Percentiles rank a stretch among this genome's conserved stretches.
Evolutionary conservation across 2,888 invertebrate genomes (phyloP).

Genomic region (Trissonchulus sp.): DNA sequence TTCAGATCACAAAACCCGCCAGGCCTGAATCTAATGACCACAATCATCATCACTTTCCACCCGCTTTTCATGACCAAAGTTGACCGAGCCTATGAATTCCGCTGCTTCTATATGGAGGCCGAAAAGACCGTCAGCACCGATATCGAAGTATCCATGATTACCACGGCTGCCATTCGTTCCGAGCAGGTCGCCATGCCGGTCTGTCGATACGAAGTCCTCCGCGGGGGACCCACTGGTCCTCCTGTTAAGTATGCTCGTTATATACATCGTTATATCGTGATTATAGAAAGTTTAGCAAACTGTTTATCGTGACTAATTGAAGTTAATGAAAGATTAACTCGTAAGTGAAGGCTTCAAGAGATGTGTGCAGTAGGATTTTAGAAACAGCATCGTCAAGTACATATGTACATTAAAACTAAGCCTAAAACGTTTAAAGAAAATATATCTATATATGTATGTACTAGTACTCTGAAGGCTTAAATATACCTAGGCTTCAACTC

Average conservation of each 20-base stretch:
- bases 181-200: slow-evolving; percentile 12
- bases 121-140: slow-evolving; percentile 11
- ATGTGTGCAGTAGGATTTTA: too few species aligned
- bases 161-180: background rate
- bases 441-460: too few species aligned
- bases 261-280: too few species aligned
- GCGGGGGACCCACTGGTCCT: slow-evolving; percentile 1
- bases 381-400: too few species aligned
- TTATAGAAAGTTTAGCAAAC: too few species aligned
- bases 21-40: background rate
- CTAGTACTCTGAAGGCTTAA: too few species aligned
- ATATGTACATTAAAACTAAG: too few species aligned
- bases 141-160: slow-evolving; percentile 3
- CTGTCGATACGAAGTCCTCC: slow-evolving; percentile 20
- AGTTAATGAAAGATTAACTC: too few species aligned
- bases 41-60: slow-evolving; percentile 17
- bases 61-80: slow-evolving; percentile 21
- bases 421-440: too few species aligned
- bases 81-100: slow-evolving; percentile 25
- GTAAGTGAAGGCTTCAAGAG: too few species aligned
- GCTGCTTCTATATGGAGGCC: slow-evolving; percentile 24
- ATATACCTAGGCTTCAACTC: too few species aligned
- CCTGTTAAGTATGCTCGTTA: slow-evolving; percentile 6
- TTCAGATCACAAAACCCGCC: slow-evolving; percentile 15
- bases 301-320: too few species aligned